phyloP scores from a whole-genome alignment of 2,113 vertebrate genomes.

The Nematolebias whitei region DNA sequence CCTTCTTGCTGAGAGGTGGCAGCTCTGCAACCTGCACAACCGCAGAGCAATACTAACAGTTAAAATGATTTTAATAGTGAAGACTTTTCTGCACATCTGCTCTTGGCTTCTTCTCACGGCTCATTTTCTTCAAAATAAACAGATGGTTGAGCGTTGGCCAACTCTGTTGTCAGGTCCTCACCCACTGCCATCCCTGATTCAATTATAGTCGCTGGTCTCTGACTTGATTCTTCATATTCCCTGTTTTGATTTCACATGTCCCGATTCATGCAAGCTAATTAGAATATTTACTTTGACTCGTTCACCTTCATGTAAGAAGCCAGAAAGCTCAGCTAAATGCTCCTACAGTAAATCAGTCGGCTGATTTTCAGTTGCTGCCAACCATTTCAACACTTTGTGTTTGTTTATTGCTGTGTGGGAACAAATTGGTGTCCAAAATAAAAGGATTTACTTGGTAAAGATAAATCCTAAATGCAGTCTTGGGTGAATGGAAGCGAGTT shows the following conservation, averaged over 20 bases:
- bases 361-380: constrained; percentile 54
- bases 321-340: constrained; percentile 30
- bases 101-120: constrained; percentile 38
- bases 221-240: constrained; percentile 34
- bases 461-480: not conserved
- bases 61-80: too few species aligned
- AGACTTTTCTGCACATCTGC: constrained; percentile 19
- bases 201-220: constrained; percentile 26
- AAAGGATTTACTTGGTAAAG: constrained; percentile 7
- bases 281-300: constrained; percentile 39
- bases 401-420: constrained; percentile 24
- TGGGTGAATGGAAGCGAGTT: not conserved
- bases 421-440: constrained; percentile 29
- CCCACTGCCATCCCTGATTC: constrained; percentile 29
- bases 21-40: too few species aligned
- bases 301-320: constrained; percentile 47
- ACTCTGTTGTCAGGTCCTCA: constrained; percentile 38
- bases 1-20: too few species aligned
- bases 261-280: constrained; percentile 41
- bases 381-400: constrained; percentile 38
- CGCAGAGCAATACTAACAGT: too few species aligned
- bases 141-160: constrained; percentile 50
- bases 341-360: constrained; percentile 40
- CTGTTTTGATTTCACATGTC: constrained; percentile 31
- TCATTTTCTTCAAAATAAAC: constrained; percentile 33